Evolutionary conservation across 2,888 invertebrate species (phyloP).

Genomic region (Willowsia nigromaculata): DNA sequence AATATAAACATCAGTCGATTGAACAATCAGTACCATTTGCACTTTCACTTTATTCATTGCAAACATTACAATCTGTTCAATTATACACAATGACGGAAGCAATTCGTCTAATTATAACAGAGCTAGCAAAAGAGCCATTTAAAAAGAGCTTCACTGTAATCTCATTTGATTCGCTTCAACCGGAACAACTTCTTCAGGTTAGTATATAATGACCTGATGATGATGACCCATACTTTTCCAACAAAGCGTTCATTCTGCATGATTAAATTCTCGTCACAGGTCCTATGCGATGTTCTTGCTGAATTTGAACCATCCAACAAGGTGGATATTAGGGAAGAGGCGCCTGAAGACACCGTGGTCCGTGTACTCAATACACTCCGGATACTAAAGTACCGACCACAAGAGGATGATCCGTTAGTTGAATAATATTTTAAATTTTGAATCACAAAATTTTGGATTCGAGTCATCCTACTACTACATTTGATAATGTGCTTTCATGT

Average conservation of each 20-base stretch:
- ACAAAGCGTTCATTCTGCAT: neutral
- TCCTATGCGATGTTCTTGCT: slow-evolving; percentile 88
- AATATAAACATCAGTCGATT: too few species aligned
- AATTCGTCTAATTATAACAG: slow-evolving; percentile 86
- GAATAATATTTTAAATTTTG: neutral
- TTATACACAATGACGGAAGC: slow-evolving; percentile 84
- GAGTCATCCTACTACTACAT: too few species aligned
- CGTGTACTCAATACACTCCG: slow-evolving; percentile 87
- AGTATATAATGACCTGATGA: neutral
- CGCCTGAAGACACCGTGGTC: slow-evolving; percentile 87
- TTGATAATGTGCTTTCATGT: neutral
- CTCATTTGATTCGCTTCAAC: slow-evolving; percentile 90
- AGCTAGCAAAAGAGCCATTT: slow-evolving; percentile 87
- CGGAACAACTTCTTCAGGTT: slow-evolving; percentile 87
- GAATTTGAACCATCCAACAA: slow-evolving; percentile 86
- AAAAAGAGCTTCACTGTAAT: slow-evolving; percentile 89
- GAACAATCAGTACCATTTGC: neutral
- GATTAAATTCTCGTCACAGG: slow-evolving; percentile 79
- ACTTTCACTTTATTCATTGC: neutral
- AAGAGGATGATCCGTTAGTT: slow-evolving; percentile 81
- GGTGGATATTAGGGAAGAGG: slow-evolving; percentile 87
- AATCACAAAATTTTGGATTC: too few species aligned
- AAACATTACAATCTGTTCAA: neutral
- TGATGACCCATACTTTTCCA: too few species aligned
- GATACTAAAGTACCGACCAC: slow-evolving; percentile 90